phyloP scores from a whole-genome alignment of 2,113 vertebrate species.

The Nicator chloris region DNA sequence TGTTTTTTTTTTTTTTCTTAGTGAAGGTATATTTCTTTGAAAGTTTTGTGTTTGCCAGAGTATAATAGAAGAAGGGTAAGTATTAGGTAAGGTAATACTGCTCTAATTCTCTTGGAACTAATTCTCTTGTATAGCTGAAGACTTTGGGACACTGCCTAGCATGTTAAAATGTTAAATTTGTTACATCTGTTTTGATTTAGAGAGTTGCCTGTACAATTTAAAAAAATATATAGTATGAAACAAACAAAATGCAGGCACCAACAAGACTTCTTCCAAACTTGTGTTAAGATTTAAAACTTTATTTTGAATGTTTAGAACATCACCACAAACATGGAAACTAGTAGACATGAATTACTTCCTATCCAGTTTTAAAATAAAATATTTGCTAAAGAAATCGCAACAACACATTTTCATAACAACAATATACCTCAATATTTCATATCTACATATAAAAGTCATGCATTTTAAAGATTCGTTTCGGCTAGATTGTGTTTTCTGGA shows the following conservation, averaged over 20 bases:
- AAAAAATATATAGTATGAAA: not conserved
- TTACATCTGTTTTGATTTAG: not conserved
- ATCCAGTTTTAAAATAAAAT: constrained; percentile 62
- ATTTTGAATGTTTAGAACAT: constrained; percentile 66
- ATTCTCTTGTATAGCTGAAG: not conserved
- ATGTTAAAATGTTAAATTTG: too few relatives aligned
- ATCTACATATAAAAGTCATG: constrained; percentile 53
- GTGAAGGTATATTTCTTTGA: not conserved
- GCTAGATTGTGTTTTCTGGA: not conserved
- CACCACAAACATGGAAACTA: constrained; percentile 67
- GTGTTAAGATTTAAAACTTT: constrained; percentile 61
- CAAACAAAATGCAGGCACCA: not conserved
- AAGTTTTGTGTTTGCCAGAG: not conserved
- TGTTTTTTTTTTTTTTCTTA: not conserved
- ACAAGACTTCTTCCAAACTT: not conserved
- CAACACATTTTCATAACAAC: constrained; percentile 35
- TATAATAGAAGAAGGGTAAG: not conserved
- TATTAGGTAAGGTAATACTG: not conserved
- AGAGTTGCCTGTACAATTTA: not conserved
- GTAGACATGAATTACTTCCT: constrained; percentile 61
- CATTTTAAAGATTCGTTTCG: constrained; percentile 15
- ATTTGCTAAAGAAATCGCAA: constrained; percentile 36
- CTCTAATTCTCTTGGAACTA: not conserved
- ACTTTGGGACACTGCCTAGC: not conserved
- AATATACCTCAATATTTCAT: constrained; percentile 3